Evolutionary conservation across 2,888 invertebrate species (phyloP).

Genomic region (Lordiphosa andalusiaca): DNA sequence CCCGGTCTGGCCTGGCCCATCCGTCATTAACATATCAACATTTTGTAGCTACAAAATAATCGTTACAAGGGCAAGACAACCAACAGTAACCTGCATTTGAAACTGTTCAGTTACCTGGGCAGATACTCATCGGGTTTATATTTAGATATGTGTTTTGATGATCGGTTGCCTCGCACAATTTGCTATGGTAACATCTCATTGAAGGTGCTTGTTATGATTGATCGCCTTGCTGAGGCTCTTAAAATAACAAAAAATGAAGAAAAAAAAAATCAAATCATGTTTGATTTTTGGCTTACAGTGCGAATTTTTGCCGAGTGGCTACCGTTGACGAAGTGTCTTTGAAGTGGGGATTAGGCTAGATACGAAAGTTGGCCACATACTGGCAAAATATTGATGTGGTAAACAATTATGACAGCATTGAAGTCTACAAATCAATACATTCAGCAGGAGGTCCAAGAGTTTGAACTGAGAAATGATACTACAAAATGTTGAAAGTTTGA

Average conservation of each 20-base stretch:
- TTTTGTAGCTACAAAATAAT: constrained; percentile 42
- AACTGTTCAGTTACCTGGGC: constrained; percentile 30
- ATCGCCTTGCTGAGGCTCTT: constrained; percentile 45
- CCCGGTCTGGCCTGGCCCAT: constrained; percentile 40
- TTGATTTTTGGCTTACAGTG: constrained; percentile 17
- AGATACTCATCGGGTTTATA: constrained; percentile 16
- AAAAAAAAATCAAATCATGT: no score
- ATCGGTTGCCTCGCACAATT: constrained; percentile 53
- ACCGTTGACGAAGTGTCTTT: constrained; percentile 30
- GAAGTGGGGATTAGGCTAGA: constrained; percentile 38
- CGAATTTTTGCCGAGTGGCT: constrained; percentile 28
- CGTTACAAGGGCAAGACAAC: constrained; percentile 65
- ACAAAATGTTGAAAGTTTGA: no score
- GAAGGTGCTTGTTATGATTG: constrained; percentile 49
- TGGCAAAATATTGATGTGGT: no score
- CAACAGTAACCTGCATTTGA: constrained; percentile 26
- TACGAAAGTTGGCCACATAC: neutral
- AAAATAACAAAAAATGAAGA: constrained; percentile 1
- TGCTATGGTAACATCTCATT: constrained; percentile 53
- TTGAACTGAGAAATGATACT: no score
- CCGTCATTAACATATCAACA: constrained; percentile 66
- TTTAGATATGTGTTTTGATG: constrained; percentile 39
- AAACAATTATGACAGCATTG: no score
- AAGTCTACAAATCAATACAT: no score
- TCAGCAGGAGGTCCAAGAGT: no score